A percentile compares a stretch with the other conserved stretches of the same genome.
phyloP scores from a whole-genome alignment of 1,140 invertebrate genomes.

The Trichonephila inaurata region DNA sequence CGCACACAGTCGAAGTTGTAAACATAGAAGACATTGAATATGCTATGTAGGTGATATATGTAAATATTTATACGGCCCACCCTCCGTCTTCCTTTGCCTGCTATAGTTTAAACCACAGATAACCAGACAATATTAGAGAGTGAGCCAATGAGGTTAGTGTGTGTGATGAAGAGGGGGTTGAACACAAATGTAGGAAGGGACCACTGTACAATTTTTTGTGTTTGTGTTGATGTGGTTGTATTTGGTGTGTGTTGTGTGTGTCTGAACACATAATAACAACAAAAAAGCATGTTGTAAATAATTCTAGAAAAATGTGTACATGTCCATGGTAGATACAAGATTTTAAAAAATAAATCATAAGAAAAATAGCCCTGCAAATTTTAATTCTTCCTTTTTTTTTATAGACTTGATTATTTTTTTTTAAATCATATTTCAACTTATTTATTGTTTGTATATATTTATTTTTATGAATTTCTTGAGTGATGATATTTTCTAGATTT shows the following conservation, averaged over 20 bases:
- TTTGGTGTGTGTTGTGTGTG: constrained; percentile 3
- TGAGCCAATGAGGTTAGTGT: constrained; percentile 55
- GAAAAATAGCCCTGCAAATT: no score
- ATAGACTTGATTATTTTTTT: no score
- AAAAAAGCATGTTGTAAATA: background rate
- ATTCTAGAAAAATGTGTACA: no score
- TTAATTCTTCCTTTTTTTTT: no score
- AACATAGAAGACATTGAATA: constrained; percentile 53
- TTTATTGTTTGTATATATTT: no score
- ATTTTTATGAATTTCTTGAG: no score
- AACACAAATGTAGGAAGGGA: constrained; percentile 27
- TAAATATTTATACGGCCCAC: constrained; percentile 71
- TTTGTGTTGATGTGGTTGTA: constrained; percentile 8
- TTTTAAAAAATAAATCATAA: no score
- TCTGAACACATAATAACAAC: background rate
- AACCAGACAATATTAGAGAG: constrained; percentile 72
- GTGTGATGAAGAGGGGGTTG: constrained; percentile 16
- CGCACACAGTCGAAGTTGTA: constrained; percentile 35
- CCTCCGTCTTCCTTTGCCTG: constrained; percentile 69
- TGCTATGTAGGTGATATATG: constrained; percentile 52
- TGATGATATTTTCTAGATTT: no score
- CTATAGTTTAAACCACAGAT: constrained; percentile 75
- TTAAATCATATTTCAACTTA: no score
- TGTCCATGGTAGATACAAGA: no score
- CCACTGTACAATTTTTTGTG: constrained; percentile 50